Conservation (phyloP, 2,888 invertebrate genomes). For the Anoncus sp. region DNA sequence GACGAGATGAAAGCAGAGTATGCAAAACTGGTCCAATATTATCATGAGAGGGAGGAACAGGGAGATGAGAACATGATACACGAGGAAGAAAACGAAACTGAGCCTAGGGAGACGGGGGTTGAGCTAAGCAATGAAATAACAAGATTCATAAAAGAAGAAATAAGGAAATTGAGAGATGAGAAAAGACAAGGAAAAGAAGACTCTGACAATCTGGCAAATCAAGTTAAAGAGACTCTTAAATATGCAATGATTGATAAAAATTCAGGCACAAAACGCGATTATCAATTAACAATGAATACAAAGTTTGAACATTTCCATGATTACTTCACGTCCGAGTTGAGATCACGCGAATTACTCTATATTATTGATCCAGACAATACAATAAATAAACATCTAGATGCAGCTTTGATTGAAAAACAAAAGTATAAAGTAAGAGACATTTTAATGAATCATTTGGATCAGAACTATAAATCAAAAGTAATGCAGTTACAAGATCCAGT, state of each 20-base stretch:
- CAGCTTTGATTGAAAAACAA: slow-evolving; percentile 28
- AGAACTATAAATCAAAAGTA: slow-evolving; percentile 43
- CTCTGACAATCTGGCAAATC: neutral
- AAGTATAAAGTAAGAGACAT: slow-evolving; percentile 55
- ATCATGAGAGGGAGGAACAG: neutral
- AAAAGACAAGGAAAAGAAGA: neutral
- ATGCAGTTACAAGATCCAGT: slow-evolving; percentile 48
- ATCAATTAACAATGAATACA: slow-evolving; percentile 9
- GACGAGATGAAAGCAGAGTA: neutral
- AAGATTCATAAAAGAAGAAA: neutral
- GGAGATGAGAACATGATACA: neutral
- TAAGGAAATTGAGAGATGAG: neutral
- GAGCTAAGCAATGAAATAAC: neutral
- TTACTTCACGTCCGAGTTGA: slow-evolving; percentile 45
- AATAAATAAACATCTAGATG: neutral
- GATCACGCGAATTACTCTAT: slow-evolving; percentile 22
- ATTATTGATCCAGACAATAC: slow-evolving; percentile 21
- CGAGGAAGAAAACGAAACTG: slow-evolving; percentile 1
- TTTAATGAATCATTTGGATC: slow-evolving; percentile 49
- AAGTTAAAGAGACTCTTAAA: neutral
- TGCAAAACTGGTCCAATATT: neutral
- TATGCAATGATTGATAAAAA: neutral
- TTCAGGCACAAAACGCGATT: neutral
- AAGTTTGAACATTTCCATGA: slow-evolving; percentile 49
- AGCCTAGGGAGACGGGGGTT: neutral